Percentiles rank a stretch among this genome's conserved stretches.
Evolutionary conservation across 2,888 invertebrate species (phyloP).

Genomic region (Conistra vaccinii): DNA sequence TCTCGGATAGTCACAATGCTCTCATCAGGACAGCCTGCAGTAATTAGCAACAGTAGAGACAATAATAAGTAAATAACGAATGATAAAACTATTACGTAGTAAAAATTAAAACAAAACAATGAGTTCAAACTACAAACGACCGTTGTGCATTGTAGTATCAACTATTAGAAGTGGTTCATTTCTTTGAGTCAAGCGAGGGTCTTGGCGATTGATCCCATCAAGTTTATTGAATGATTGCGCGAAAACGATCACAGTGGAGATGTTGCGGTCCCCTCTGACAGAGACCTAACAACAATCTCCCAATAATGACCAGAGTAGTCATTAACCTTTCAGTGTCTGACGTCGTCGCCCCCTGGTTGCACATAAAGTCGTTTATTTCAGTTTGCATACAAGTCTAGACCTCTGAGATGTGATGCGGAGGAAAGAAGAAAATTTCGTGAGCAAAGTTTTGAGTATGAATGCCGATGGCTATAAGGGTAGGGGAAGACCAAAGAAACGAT

Average conservation of each 20-base stretch:
- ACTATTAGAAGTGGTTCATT: conserved; percentile 81
- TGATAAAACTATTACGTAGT: background rate
- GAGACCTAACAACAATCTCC: conserved; percentile 78
- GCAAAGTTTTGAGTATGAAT: too few relatives aligned
- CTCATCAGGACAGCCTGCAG: conserved; percentile 1
- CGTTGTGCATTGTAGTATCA: conserved; percentile 47
- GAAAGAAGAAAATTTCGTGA: too few relatives aligned
- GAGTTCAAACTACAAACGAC: conserved; percentile 32
- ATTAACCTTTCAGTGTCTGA: conserved; percentile 81
- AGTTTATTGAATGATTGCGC: conserved; percentile 90
- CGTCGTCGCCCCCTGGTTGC: conserved; percentile 53
- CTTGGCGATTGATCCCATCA: conserved; percentile 88
- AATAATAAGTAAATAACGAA: background rate
- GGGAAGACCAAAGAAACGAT: too few relatives aligned
- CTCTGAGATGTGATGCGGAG: too few relatives aligned
- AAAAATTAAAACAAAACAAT: conserved; percentile 25
- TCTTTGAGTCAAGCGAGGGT: conserved; percentile 87
- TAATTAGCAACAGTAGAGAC: background rate
- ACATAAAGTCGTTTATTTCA: conserved; percentile 61
- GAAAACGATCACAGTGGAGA: conserved; percentile 85
- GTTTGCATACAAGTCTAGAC: conserved; percentile 50
- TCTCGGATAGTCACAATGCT: conserved; percentile 40
- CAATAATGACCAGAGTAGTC: conserved; percentile 80
- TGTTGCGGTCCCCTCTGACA: conserved; percentile 81
- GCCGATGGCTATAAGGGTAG: too few relatives aligned